Evolutionary conservation across 2,113 vertebrate genomes (phyloP).

Genomic region (Castor canadensis): DNA sequence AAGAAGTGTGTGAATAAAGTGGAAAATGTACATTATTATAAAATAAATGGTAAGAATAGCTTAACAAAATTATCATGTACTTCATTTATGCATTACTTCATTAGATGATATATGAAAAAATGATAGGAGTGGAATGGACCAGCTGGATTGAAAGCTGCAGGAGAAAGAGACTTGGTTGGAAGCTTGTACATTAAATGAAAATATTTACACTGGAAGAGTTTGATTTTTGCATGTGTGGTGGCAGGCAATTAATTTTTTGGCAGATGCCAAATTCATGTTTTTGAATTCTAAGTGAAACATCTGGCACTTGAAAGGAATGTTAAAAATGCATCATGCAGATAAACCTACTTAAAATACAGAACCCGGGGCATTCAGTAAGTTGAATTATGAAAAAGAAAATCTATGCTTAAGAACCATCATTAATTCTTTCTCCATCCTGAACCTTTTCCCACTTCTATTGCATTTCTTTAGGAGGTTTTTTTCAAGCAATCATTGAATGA

Average conservation of each 20-base stretch:
- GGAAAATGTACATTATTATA: not conserved
- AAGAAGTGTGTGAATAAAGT: not conserved
- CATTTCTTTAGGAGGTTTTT: not conserved
- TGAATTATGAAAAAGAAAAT: not conserved
- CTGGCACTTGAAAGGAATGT: constrained; percentile 8
- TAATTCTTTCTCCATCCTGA: not conserved
- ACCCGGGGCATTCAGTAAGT: not conserved
- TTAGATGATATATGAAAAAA: not conserved
- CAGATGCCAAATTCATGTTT: not conserved
- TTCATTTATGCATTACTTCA: not conserved
- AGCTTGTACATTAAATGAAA: constrained; percentile 9
- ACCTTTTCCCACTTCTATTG: not conserved
- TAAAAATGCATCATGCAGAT: not conserved
- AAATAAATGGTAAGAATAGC: not conserved
- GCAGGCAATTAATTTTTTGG: constrained; percentile 50
- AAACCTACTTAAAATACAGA: constrained; percentile 6
- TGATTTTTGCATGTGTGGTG: not conserved
- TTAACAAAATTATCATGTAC: not conserved
- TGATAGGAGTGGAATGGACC: not conserved
- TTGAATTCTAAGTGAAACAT: constrained; percentile 30
- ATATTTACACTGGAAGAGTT: constrained; percentile 38
- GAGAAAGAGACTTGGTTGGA: constrained; percentile 14
- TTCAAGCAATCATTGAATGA: not conserved
- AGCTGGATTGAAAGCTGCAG: not conserved
- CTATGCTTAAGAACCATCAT: not conserved